Base-by-base conservation (phyloP, 2,797 vertebrate genomes). In the Clarias fuscus region DNA sequence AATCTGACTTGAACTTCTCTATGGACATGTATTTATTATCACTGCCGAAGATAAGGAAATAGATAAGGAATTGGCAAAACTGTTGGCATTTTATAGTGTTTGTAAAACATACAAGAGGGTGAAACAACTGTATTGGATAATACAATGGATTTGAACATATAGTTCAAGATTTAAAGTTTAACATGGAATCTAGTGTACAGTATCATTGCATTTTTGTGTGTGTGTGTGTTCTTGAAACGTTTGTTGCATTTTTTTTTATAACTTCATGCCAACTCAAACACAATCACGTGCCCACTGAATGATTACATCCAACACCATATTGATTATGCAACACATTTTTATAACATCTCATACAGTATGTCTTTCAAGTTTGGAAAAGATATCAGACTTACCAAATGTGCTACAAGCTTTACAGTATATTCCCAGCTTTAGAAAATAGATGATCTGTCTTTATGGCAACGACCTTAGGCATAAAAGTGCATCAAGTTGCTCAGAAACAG, bases 371-470 rank as follows among this genome's bases (percentile, higher is more conserved):
- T 40, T 72, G n/a, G 75, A 58, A 67, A 24, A 67, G 62, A 53
- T 48, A 27, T 67, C 24, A 65, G 40, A 82, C 79, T 82, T 22
- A 82, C 79, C 79, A 53, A 67, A 53, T 53, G 40, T 17, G 22
- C 58, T 64, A 62, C 27, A 33, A 59, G 7, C 18, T 13, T 37
- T 37, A 53, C 11, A 53, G 48, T 53, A 24, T 37, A 79, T 24
- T 79, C 11, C 76, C 77, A 80, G 59, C 77, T 40, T 80, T 15
- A 62, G 13, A 43, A 80, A 7, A 20, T 24, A 43, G 77, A 64
- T 5, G 22, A 33, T 64, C 33, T 17, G 18, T 6, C 5, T 61
- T 14, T 78, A 7, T 7, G 24, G 30, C 14, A 37, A 37, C 8
- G 33, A 4, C 62, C 20, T 58, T 33, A 24, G 2, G 17, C 6